Base-by-base conservation (phyloP, 2,888 invertebrate genomes). In the Orthosia incerta region DNA sequence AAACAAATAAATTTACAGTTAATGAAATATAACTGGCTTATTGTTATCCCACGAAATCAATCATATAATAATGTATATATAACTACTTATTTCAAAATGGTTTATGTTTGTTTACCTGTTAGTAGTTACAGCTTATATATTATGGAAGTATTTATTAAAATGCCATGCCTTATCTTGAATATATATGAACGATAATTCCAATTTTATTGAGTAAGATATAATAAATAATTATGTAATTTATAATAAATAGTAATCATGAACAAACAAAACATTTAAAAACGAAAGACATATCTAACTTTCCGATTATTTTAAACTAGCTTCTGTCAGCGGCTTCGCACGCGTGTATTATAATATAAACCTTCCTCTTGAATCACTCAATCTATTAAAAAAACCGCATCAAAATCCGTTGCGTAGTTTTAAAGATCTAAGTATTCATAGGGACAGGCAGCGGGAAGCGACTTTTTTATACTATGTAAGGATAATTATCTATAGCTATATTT, bases 11-110 rank as follows among this genome's bases (percentile, higher is more conserved):
- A 1, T 39, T 0, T 39, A 39, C 39, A 39, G 45, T 70, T n/a
- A 61, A 46, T 7, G 0, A 66, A 56, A 39, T 39, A 60, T 23
- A 61, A 46, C n/a, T 51, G 15, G 45, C 20, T 67, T 67, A 61
- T 57, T 51, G 9, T 15, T 13, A 48, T 46, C 11, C 16, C 46
- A 59, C 9, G 26, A 50, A 20, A 74, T 57, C 45, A 18, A 61
- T 68, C 13, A 67, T 23, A 50, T 46, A 12, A 23, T 31, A 0
- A 31, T 31, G 31, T 23, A 45, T 39, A 4, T 31, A n/a, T 31
- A 31, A 0, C 31, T 45, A 55, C 16, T 45, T 7, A 12, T 55
- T 16, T 56, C 20, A 23, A 39, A 20, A 48, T 46, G 12, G 20
- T 20, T 59, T 23, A 56, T 56, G 9, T 39, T 39, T 39, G 2